Evolutionary conservation across 2,797 vertebrate species (phyloP).

Genomic region (Acestrorhynchus altus): DNA sequence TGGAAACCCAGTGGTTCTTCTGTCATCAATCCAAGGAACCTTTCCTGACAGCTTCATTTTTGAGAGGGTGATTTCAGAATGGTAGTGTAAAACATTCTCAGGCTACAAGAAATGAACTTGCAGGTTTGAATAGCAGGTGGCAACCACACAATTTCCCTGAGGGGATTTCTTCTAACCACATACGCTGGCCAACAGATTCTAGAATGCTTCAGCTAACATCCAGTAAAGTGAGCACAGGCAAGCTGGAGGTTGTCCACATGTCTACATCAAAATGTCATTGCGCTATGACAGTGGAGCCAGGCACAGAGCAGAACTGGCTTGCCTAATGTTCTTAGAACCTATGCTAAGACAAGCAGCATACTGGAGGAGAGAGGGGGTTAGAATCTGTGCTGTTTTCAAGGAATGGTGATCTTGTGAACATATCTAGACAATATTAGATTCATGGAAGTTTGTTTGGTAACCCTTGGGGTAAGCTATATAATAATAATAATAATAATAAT

Average conservation of each 20-base stretch:
- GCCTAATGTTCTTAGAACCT: not conserved
- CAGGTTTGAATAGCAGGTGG: not conserved
- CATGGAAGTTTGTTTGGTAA: not conserved
- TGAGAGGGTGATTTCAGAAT: not conserved
- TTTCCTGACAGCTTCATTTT: not conserved
- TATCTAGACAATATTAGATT: not conserved
- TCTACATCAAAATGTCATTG: slow-evolving; percentile 4
- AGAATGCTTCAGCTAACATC: not conserved
- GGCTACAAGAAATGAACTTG: not conserved
- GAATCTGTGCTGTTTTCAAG: not conserved
- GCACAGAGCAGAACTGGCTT: not conserved
- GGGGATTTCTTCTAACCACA: not conserved
- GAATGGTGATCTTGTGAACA: not conserved
- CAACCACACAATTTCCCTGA: not conserved
- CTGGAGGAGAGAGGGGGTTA: not conserved
- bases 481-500: too few species aligned
- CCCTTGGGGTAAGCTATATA: not conserved
- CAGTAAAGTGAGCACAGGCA: not conserved
- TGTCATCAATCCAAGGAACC: not conserved
- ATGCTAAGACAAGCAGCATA: not conserved
- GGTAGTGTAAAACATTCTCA: not conserved
- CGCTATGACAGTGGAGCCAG: not conserved
- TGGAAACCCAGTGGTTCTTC: not conserved
- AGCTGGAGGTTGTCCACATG: not conserved
- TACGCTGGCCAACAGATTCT: not conserved